Base-by-base conservation (phyloP, 2,888 invertebrate genomes). In the Argyresthia albistria region DNA sequence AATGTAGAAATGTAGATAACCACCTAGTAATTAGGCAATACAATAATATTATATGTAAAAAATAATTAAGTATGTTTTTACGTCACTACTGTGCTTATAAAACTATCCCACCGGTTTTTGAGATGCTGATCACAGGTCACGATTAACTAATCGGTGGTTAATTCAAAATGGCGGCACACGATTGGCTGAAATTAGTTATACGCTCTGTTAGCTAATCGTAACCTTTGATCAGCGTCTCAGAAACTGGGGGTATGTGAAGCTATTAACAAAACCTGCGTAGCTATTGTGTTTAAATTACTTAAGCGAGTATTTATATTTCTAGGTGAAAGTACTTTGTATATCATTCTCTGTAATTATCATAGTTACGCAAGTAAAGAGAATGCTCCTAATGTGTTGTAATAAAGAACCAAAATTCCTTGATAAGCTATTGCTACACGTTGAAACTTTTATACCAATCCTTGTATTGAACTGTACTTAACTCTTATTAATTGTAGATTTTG, bases 391-490 rank as follows among this genome's bases (percentile, higher is more conserved):
- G 75, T 77, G 74, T 75, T 50, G 14, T 70, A 68, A 65, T 73
- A 78, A 82, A 76, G 81, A 84, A 86, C 86, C 83, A 83, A 84
- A 68, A 73, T 72, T 74, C 76, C 73, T 77, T 73, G 71, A 74
- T 79, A 79, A 74, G 70, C 71, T 80, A 76, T 80, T 76, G 75
- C 79, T 76, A 76, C 75, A 77, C 77, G 76, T 82, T 66, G 76
- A 79, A 86, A 80, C 78, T 87, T 86, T 87, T 84, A 81, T 87
- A 87, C 87, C 83, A 80, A 82, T 78, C 79, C 84, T 83, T 84
- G 80, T 86, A 84, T 82, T 86, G 73, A 81, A 83, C 79, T 82
- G 86, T 87, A 87, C 86, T 87, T 84, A 86, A 83, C 73, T 81
- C 78, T 76, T 78, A 80, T 69, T 76, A 82, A 65, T n/a, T 79